Conservation (phyloP, 2,113 vertebrate genomes). For the Glaucidium brasilianum region DNA sequence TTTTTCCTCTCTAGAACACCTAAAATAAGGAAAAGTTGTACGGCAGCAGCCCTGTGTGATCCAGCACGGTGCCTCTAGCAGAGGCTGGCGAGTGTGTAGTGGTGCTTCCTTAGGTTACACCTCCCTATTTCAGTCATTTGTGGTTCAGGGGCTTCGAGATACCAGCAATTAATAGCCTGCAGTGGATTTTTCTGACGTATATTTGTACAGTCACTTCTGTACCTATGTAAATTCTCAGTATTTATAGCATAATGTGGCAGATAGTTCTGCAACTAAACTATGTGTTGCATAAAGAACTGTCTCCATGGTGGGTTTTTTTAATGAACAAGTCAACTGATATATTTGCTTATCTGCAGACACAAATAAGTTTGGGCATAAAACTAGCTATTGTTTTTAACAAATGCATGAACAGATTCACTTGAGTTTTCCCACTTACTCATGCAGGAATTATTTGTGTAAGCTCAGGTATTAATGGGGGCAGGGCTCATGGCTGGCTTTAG, state of each 20-base stretch:
- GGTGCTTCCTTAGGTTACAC: not conserved
- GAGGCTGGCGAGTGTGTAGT: not conserved
- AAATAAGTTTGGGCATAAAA: not conserved
- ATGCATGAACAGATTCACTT: not conserved
- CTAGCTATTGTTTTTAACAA: not conserved
- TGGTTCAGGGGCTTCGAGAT: not conserved
- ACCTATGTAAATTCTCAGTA: not conserved
- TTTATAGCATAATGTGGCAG: not conserved
- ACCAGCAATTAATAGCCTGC: not conserved
- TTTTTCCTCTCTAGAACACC: not conserved
- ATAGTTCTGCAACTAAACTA: not conserved
- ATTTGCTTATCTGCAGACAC: not conserved
- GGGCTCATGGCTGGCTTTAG: not conserved
- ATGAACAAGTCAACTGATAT: not conserved
- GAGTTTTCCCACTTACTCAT: accelerated
- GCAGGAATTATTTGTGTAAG: not conserved
- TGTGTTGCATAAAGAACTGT: not conserved
- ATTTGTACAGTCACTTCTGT: not conserved
- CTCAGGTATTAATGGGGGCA: not conserved
- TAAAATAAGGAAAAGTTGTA: not conserved
- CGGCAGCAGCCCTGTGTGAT: not conserved
- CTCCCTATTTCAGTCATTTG: not conserved
- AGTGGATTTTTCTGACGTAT: not conserved
- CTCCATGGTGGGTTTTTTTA: not conserved
- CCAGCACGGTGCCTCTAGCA: not conserved